phyloP scores from a whole-genome alignment of 1,140 invertebrate species.

The Procambarus virginalis region DNA sequence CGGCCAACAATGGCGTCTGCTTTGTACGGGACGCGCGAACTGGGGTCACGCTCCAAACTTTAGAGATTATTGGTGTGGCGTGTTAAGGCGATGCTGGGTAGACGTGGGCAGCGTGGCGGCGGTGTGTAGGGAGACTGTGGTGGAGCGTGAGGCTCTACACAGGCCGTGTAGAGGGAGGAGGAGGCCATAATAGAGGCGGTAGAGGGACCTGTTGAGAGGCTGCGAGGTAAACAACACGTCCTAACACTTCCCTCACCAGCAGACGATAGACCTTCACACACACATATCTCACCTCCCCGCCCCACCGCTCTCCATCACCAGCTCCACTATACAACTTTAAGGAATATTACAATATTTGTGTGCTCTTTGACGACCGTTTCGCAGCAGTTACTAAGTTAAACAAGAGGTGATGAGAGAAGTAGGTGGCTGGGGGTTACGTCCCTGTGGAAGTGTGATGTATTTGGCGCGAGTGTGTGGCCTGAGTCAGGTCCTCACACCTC shows the following conservation, averaged over 20 bases:
- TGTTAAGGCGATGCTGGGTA: background rate
- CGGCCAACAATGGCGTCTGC: conserved; percentile 55
- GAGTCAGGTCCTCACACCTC: conserved; percentile 40
- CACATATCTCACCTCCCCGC: no score
- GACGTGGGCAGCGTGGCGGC: no score
- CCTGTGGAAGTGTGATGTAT: background rate
- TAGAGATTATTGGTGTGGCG: background rate
- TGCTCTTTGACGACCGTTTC: no score
- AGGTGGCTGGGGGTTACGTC: conserved; percentile 5
- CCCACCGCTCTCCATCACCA: no score
- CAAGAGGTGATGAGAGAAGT: no score
- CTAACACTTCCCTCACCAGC: conserved; percentile 51
- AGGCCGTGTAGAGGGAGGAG: no score
- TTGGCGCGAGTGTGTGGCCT: conserved; percentile 30
- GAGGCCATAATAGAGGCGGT: background rate
- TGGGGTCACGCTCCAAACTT: conserved; percentile 16
- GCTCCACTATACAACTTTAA: no score
- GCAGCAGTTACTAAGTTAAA: no score
- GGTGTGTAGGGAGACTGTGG: no score
- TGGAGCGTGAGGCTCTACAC: no score
- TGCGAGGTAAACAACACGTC: conserved; percentile 8
- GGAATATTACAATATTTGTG: no score
- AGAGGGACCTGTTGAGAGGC: conserved; percentile 52
- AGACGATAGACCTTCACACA: conserved; percentile 43
- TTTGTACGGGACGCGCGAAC: conserved; percentile 57